Evolutionary conservation across 2,888 invertebrate species (phyloP), one percentile per base, ranked within the genome.

Genomic region (Limenitis arthemis): DNA sequence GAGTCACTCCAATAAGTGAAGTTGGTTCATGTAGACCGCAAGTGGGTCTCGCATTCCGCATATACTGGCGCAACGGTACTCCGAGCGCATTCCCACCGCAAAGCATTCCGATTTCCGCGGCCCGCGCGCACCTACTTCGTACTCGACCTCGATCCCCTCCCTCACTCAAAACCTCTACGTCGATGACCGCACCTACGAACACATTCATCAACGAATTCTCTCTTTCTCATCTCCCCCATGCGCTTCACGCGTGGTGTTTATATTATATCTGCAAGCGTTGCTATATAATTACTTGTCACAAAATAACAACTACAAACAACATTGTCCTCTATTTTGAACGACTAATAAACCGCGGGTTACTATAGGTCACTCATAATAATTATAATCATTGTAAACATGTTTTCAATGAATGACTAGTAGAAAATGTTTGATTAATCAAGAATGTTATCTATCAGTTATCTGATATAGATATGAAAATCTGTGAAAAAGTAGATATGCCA

Each of bases 21-120:
- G 67, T 66, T 68, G 67, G 72, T 71, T 66, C 66, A 64, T 66
- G 68, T 70, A 69, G 66, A 69, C 72, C 74, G 71, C 78, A 83
- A 84, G 79, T 83, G 76, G 80, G 84, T 72, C 81, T 80, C 77
- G 77, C 84, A 85, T 84, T 83, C 86, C 84, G 68, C 62, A 52
- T 68, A 67, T 71, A 69, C 69, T 71, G 73, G 67, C 73, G 64
- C 79, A 86, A 85, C 86, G 86, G 86, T 85, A 86, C 84, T 82
- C 73, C 65, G 71, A 74, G 77, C 80, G 77, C 84, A 81, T 84
- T 83, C 82, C 79, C 82, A 83, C 79, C 78, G 73, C 71, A 70
- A 76, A 82, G 78, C 78, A 73, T 71, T 70, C 75, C 77, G 76
- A 79, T 82, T 81, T 79, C 80, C 83, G 75, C 72, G 67, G 71